Evolutionary conservation across 2,797 vertebrate species (phyloP).

Genomic region (Synaphobranchus kaupii): DNA sequence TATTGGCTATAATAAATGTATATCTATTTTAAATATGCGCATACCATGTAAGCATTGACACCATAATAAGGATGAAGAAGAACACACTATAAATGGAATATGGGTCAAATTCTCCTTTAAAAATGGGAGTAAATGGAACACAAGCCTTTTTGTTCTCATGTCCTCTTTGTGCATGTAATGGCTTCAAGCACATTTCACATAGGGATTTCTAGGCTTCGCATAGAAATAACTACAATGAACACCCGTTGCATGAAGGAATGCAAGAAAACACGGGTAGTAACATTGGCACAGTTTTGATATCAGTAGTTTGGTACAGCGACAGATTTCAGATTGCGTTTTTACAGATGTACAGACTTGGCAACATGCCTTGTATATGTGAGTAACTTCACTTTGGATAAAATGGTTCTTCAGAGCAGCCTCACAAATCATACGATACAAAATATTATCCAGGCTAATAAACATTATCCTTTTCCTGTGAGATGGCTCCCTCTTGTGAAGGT

Average conservation of each 20-base stretch:
- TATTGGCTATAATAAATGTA: too few species aligned
- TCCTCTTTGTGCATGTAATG: not conserved
- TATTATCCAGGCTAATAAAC: not conserved
- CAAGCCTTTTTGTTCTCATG: not conserved
- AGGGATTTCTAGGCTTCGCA: not conserved
- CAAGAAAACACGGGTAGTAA: not conserved
- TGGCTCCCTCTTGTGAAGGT: slow-evolving; percentile 70
- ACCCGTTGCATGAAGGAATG: not conserved
- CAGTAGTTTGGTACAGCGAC: not conserved
- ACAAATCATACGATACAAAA: not conserved
- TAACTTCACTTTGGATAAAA: not conserved
- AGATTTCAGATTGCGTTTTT: not conserved
- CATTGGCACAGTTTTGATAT: not conserved
- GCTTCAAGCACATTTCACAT: not conserved
- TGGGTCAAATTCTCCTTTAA: not conserved
- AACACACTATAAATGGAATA: not conserved
- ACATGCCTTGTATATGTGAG: not conserved
- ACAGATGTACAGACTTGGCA: not conserved
- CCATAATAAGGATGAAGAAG: not conserved
- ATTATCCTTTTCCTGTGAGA: slow-evolving; percentile 46
- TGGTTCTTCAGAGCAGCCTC: not conserved
- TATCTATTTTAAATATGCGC: not conserved
- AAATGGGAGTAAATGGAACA: not conserved
- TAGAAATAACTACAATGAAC: not conserved
- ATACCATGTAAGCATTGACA: not conserved